phyloP scores from a whole-genome alignment of 2,888 invertebrate species.

The Alloscopus bannaensis region DNA sequence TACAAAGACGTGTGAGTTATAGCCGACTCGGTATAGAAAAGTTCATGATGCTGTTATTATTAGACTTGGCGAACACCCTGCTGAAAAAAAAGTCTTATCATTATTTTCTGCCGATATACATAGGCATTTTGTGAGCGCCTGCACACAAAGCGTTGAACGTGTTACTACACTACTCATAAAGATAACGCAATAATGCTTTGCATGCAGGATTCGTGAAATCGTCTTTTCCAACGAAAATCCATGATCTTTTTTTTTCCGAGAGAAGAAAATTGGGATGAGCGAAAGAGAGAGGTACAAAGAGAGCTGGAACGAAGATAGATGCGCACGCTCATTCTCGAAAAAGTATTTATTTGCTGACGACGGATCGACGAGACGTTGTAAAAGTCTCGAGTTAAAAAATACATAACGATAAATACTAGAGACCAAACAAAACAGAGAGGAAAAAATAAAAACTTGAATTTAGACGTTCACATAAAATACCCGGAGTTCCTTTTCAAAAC shows the following conservation, averaged over 20 bases:
- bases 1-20: slow-evolving; percentile 52
- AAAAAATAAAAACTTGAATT: slow-evolving; percentile 10
- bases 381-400: neutral
- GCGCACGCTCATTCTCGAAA: slow-evolving; percentile 1
- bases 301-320: no score
- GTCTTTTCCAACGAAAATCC: slow-evolving; percentile 15
- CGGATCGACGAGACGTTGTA: neutral
- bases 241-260: neutral
- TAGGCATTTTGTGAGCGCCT: neutral
- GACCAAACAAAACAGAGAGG: neutral
- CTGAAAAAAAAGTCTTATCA: slow-evolving; percentile 50
- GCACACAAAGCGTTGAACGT: neutral
- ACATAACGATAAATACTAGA: neutral
- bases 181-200: slow-evolving; percentile 12
- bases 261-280: neutral
- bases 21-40: no score
- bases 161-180: neutral
- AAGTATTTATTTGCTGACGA: slow-evolving; percentile 14
- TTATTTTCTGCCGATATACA: slow-evolving; percentile 40
- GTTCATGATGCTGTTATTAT: slow-evolving; percentile 33
- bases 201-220: neutral
- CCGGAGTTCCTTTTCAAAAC: neutral
- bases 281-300: neutral
- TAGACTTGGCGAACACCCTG: slow-evolving; percentile 45
- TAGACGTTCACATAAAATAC: slow-evolving; percentile 15